Evolutionary conservation across 2,113 vertebrate genomes (phyloP), one percentile per base, ranked within the genome.

Genomic region (Rhinopomastus cyanomelas): DNA sequence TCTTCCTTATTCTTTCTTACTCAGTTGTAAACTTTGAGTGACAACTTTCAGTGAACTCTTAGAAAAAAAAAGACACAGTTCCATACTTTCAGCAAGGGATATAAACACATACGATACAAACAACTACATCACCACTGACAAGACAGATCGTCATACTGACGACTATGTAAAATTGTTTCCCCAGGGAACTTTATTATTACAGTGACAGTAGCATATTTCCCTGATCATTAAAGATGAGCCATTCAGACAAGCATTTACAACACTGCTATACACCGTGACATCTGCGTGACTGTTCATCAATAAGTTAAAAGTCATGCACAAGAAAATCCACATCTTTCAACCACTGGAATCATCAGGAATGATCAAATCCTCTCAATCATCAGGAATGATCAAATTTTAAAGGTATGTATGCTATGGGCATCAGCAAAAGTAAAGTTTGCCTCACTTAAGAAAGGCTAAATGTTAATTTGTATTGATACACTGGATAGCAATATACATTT

Each of bases 1-100:
- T 65, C 22, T 77, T 85, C 20, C 16, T 87, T n/a, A 72, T 78
- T 91, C 49, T 95, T 87, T 83, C n/a, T 71, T 90, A 52, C 53
- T 48, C 55, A 60, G 21, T n/a, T 23, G 26, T 68, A 68, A 69
- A 55, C 19, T 71, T 74, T 10, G 29, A 83, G 16, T 5, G 11
- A 23, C 23, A 81, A 56, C 4, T 0, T 27, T 59, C 42, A 44
- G 21, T 17, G 3, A 23, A 17, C 66, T 80, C 79, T 73, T 29
- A 74, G 37, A 60, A 82, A 73, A 73, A 42, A 82, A 73, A 69
- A 36, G 15, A 71, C 5, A 30, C 7, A 39, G 20, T 56, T 88
- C 14, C 10, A 52, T 26, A 53, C 5, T 12, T 72, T 74, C 32
- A 79, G 11, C 27, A 49, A 39, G 4, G 6, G 15, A 72, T 48